These are phyloP conservation scores for Apaloderma vittatum DNA, from an alignment of 2,113 vertebrate genomes.

Conservation along the genomic window DNA sequence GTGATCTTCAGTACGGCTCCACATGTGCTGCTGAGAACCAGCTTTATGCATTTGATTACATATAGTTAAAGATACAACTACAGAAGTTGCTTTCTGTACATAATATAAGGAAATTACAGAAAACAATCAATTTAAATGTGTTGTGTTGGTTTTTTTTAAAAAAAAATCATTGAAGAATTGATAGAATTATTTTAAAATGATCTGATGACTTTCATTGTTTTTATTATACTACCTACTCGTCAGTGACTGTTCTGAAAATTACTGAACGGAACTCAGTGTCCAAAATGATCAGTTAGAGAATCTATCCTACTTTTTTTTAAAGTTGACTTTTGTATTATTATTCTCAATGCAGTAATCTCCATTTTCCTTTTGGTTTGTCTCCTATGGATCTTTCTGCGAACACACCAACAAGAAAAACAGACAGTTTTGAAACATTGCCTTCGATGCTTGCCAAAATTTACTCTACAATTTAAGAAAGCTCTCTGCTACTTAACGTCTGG, in stretches of 20 bases:
- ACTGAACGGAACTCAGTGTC: not conserved
- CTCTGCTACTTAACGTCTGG: slow-evolving; percentile 39
- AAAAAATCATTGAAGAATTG: not conserved
- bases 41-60: not conserved
- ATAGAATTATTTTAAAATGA: not conserved
- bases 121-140: not conserved
- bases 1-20: not conserved
- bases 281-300: not conserved
- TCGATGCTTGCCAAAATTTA: slow-evolving; percentile 61
- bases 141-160: not conserved
- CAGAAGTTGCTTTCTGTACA: not conserved
- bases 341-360: not conserved
- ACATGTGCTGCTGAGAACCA: not conserved
- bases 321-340: slow-evolving; percentile 14
- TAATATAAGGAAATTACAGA: not conserved
- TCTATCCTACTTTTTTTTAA: not conserved
- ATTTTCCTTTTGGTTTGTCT: slow-evolving; percentile 33
- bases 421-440: slow-evolving; percentile 45
- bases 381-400: not conserved
- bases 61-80: not conserved
- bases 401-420: slow-evolving; percentile 40
- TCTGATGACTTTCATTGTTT: not conserved
- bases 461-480: slow-evolving; percentile 50
- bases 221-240: not conserved
- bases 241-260: not conserved